Conservation (phyloP, 2,113 vertebrate genomes). For the Stictonetta naevosa region DNA sequence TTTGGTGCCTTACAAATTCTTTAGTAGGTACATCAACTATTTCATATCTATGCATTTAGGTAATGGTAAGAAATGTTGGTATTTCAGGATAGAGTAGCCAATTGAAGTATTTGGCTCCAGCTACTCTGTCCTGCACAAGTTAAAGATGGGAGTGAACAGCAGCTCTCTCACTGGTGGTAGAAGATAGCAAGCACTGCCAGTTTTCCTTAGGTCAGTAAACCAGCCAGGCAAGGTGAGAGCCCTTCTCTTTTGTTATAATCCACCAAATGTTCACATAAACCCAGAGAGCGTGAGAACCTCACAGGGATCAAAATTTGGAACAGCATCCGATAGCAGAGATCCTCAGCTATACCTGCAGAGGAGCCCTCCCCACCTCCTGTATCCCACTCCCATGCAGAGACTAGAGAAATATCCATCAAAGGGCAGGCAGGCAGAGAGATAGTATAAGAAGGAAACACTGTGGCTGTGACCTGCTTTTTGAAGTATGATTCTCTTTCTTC, state of each 20-base stretch:
- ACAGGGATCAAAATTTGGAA: not conserved
- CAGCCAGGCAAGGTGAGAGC: not conserved
- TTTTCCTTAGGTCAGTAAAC: not conserved
- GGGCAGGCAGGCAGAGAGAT: not conserved
- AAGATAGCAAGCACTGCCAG: not conserved
- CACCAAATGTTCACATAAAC: not conserved
- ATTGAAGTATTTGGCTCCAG: not conserved
- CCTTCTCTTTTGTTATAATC: not conserved
- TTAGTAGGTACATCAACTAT: conserved; percentile 12
- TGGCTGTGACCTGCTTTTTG: not conserved
- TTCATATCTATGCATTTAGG: not conserved
- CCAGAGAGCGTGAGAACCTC: not conserved
- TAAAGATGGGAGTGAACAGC: not conserved
- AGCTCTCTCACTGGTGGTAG: not conserved
- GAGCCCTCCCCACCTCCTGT: not conserved
- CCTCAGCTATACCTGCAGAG: not conserved
- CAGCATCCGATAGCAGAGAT: not conserved
- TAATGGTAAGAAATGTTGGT: accelerated
- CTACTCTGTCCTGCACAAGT: not conserved
- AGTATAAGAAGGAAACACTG: not conserved
- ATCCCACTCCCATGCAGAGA: not conserved
- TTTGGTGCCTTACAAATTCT: conserved; percentile 22
- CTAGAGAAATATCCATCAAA: not conserved
- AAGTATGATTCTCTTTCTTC: not conserved
- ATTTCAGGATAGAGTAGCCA: not conserved